phyloP scores from a whole-genome alignment of 1,140 invertebrate genomes.

The Chionoecetes opilio region DNA sequence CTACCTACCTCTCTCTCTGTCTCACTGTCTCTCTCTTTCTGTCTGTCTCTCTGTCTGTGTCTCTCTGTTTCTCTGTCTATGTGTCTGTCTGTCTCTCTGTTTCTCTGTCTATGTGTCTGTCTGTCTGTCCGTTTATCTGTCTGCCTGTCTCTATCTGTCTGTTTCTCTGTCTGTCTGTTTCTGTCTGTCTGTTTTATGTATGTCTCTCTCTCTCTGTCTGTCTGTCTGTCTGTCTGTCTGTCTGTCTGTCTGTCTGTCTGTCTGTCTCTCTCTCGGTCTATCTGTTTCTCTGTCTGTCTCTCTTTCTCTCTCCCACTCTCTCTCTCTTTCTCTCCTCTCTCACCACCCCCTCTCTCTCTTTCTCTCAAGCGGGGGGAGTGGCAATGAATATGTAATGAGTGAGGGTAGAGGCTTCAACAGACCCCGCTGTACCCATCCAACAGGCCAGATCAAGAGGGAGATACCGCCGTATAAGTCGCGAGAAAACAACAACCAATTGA shows the following conservation, averaged over 20 bases:
- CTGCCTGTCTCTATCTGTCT: background rate
- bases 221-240: too few relatives aligned
- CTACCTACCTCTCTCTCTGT: background rate
- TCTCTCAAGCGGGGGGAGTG: background rate
- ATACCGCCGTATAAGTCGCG: background rate
- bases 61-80: background rate
- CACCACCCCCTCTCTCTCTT: too few relatives aligned
- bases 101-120: background rate
- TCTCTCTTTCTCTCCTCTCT: too few relatives aligned
- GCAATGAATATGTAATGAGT: conserved; percentile 30
- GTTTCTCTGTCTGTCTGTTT: too few relatives aligned
- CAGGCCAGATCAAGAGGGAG: background rate
- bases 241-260: background rate
- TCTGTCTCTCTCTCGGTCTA: background rate
- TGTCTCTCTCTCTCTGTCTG: too few relatives aligned
- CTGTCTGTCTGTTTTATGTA: background rate
- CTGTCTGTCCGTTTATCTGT: background rate
- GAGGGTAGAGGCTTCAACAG: background rate
- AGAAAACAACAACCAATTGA: background rate
- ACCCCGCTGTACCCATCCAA: background rate
- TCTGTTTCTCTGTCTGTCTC: background rate
- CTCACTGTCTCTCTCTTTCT: background rate
- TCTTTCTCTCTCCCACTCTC: background rate
- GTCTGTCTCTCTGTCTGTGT: background rate
- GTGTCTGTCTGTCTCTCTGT: background rate